Conservation (phyloP, 2,888 invertebrate species). For the Lydus trimaculatus region DNA sequence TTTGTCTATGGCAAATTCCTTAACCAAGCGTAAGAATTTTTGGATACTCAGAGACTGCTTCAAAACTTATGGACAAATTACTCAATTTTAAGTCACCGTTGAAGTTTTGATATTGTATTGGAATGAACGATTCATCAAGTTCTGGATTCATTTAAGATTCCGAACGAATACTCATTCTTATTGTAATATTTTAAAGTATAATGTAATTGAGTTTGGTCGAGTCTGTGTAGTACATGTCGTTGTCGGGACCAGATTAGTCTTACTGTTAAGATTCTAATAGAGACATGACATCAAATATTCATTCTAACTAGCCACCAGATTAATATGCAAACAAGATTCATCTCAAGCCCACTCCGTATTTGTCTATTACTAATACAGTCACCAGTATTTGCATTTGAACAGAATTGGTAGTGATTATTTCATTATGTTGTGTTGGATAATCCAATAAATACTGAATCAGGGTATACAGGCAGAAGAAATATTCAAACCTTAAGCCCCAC, state of each 20-base stretch:
- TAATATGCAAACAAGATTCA: constrained; percentile 2
- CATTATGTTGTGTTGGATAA: not conserved
- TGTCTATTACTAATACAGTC: not conserved
- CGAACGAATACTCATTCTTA: not conserved
- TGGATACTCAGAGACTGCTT: too few relatives aligned
- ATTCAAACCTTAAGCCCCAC: too few relatives aligned
- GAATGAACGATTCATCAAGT: not conserved
- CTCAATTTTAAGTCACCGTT: too few relatives aligned
- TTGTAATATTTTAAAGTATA: constrained; percentile 25
- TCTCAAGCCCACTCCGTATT: not conserved
- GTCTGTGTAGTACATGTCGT: not conserved
- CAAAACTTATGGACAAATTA: too few relatives aligned
- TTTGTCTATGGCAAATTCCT: too few relatives aligned
- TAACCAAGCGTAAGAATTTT: too few relatives aligned
- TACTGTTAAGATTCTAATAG: not conserved
- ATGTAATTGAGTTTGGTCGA: constrained; percentile 23
- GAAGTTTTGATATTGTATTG: too few relatives aligned
- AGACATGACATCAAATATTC: not conserved
- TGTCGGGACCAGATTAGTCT: not conserved
- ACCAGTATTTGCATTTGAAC: not conserved
- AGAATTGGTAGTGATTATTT: not conserved
- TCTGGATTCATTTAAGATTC: not conserved
- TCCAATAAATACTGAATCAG: not conserved
- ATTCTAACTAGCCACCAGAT: not conserved
- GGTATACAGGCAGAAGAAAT: too few relatives aligned